Evolutionary conservation across 2,888 invertebrate genomes (phyloP).

Genomic region (Allophyes oxyacanthae): DNA sequence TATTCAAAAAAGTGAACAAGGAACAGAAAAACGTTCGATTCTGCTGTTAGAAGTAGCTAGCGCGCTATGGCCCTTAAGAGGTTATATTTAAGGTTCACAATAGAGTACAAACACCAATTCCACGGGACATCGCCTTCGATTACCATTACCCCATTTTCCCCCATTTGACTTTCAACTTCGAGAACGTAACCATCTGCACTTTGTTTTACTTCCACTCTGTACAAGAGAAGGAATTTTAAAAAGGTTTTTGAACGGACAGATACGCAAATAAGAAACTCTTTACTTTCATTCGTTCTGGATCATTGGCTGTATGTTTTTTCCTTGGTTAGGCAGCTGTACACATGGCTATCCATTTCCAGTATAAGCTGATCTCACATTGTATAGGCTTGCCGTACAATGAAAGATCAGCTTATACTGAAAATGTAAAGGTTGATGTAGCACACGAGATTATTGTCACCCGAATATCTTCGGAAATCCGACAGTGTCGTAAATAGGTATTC

Average conservation of each 20-base stretch:
- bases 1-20: too few relatives aligned
- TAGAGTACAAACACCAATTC: slow-evolving; percentile 2
- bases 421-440: too few relatives aligned
- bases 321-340: too few relatives aligned
- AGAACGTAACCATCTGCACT: slow-evolving; percentile 46
- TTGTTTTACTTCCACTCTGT: slow-evolving; percentile 22
- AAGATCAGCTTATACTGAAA: too few relatives aligned
- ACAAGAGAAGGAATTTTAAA: slow-evolving; percentile 10
- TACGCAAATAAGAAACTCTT: slow-evolving; percentile 8
- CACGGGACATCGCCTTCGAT: slow-evolving; percentile 22
- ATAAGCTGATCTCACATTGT: too few relatives aligned
- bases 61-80: too few relatives aligned
- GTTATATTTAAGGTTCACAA: slow-evolving; percentile 30
- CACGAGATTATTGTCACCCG: slow-evolving; percentile 13
- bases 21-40: too few relatives aligned
- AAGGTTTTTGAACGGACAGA: slow-evolving; percentile 28
- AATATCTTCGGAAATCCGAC: slow-evolving; percentile 21
- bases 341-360: too few relatives aligned
- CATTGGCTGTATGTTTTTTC: not conserved
- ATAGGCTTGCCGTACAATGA: too few relatives aligned
- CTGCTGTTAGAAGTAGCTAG: too few relatives aligned
- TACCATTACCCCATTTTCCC: slow-evolving; percentile 32
- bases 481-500: slow-evolving; percentile 48
- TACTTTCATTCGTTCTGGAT: not conserved
- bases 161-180: slow-evolving; percentile 35